A percentile compares a stretch with the other conserved stretches of the same genome.
Evolutionary conservation across 2,113 vertebrate species (phyloP).

Genomic region (Archocentrus centrarchus): DNA sequence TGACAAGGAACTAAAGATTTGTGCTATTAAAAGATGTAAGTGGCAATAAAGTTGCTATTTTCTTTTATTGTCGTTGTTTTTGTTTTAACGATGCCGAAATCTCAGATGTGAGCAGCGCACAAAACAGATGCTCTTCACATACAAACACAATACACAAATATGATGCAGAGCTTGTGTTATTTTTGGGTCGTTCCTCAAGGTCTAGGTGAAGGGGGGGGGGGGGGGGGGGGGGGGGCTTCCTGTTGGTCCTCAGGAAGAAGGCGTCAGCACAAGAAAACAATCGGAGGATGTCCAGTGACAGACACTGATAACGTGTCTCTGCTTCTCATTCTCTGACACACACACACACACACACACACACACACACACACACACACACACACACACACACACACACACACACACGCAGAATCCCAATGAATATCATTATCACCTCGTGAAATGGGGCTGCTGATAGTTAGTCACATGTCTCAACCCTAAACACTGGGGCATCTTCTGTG

Average conservation of each 20-base stretch:
- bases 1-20: too few species aligned
- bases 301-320: slow-evolving; percentile 45
- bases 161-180: slow-evolving; percentile 41
- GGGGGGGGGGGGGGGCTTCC: slow-evolving; percentile 19
- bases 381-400: slow-evolving; percentile 17
- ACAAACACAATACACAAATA: neutral
- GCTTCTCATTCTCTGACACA: neutral
- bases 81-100: neutral
- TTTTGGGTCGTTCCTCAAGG: slow-evolving; percentile 49
- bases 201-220: slow-evolving; percentile 9
- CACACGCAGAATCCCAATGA: neutral
- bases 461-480: neutral
- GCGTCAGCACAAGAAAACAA: slow-evolving; percentile 65
- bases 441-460: neutral
- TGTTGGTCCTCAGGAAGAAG: slow-evolving; percentile 65
- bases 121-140: neutral
- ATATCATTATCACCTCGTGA: slow-evolving; percentile 14
- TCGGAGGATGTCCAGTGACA: slow-evolving; percentile 74
- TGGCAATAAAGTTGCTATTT: too few species aligned
- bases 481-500: neutral
- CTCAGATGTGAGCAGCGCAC: neutral
- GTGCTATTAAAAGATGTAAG: too few species aligned
- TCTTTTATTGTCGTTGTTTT: too few species aligned
- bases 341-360: slow-evolving; percentile 23
- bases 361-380: slow-evolving; percentile 9